These are phyloP conservation scores for Catharus fuscescens DNA, from an alignment of 2,113 vertebrate genomes.

Conservation along the genomic window DNA sequence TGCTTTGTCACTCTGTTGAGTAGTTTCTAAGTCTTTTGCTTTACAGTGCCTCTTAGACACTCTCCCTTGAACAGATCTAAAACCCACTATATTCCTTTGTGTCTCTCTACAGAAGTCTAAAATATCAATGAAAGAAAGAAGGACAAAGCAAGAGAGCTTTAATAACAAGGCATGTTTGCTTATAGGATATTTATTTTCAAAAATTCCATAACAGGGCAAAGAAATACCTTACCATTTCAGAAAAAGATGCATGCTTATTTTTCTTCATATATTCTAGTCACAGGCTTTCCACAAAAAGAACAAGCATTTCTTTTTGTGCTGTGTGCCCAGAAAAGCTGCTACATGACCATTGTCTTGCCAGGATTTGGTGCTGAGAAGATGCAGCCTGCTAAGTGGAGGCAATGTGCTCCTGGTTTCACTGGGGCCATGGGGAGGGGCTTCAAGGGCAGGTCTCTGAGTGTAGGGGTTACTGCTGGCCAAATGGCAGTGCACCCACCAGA, in stretches of 20 bases:
- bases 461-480: too few species aligned
- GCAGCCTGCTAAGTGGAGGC: not conserved
- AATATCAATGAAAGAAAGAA: not conserved
- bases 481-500: too few species aligned
- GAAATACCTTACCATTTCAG: not conserved
- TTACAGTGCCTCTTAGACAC: not conserved
- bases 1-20: not conserved
- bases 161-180: not conserved
- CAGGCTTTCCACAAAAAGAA: not conserved
- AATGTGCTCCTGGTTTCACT: not conserved
- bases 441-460: not conserved
- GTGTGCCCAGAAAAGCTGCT: not conserved
- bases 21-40: constrained; percentile 4
- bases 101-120: not conserved
- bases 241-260: not conserved
- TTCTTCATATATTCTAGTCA: not conserved
- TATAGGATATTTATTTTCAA: not conserved
- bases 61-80: not conserved
- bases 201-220: not conserved
- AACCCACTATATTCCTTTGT: not conserved
- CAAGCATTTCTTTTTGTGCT: not conserved
- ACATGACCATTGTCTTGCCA: rapidly evolving
- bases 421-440: not conserved
- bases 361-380: not conserved
- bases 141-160: not conserved